Evolutionary conservation across 2,888 invertebrate genomes (phyloP), one percentile per base, ranked within the genome.

Genomic region (Amblyteles armatorius): DNA sequence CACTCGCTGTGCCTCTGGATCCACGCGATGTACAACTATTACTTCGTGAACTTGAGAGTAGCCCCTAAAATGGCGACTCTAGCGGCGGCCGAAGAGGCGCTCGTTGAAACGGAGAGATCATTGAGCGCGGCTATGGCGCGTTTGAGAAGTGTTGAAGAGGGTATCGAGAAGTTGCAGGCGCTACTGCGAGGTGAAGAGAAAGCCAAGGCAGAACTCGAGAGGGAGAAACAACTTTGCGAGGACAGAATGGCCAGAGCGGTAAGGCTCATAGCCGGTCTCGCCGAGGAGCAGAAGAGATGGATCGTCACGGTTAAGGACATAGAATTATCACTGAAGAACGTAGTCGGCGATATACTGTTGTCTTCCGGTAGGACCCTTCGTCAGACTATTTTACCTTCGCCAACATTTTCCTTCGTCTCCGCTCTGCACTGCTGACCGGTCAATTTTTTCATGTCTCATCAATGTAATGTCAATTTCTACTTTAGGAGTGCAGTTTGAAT

Each of bases 21-120:
- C 44, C 97, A 97, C 89, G 99, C 99, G 0, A 98, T 99, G 96
- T 99, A 97, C 94, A 96, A 98, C 92, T 99, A 97, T 94, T 98
- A 98, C 92, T 97, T 97, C 92, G 98, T 98, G 0, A 98, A 98
- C 90, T 95, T 96, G 88, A 95, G 95, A 6, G 98, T 98, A 0
- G 97, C 97, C 0, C 99, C 99, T 0, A 99, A 99, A 94, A 98
- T 98, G 94, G 96, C 96, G 2, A 97, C 98, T 3, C 94, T 99
- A 36, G 95, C 95, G 0, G 95, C 95, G 44, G 98, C 99, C 0
- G 96, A 96, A 68, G 94, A 94, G 13, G 96, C 96, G n/a, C 94
- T 98, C 0, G 94, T 94, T 0, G 94, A 94, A 72, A 96, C 97
- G 0, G 96, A 98, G 93, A 95, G 94, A 90, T 94, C 95, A 88